Conservation (phyloP, 1,140 invertebrate genomes). For the Contarinia nasturtii region DNA sequence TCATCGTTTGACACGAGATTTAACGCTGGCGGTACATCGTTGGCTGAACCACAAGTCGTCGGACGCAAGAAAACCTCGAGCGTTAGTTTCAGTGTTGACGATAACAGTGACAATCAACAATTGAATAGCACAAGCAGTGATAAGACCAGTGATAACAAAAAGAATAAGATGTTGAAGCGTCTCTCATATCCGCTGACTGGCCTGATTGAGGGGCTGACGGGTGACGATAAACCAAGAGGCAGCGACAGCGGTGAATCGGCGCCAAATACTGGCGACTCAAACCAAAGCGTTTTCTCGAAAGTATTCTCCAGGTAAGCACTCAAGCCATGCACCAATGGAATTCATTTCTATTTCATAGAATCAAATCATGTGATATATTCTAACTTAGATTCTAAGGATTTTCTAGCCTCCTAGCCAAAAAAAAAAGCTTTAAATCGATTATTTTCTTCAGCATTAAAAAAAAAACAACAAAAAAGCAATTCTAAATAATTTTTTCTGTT, state of each 20-base stretch:
- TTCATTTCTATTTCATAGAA: too few relatives aligned
- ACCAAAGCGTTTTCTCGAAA: constrained; percentile 61
- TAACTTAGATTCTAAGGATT: too few relatives aligned
- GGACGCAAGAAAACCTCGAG: constrained; percentile 48
- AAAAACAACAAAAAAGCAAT: too few relatives aligned
- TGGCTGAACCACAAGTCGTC: constrained; percentile 10
- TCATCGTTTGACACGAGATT: constrained; percentile 12
- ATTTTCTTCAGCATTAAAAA: too few relatives aligned
- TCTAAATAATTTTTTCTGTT: too few relatives aligned
- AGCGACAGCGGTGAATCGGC: constrained; percentile 14
- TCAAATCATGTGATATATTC: too few relatives aligned
- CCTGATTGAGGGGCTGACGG: constrained; percentile 62
- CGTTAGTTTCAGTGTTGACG: constrained; percentile 53
- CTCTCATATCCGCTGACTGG: constrained; percentile 80
- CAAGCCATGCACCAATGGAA: background rate
- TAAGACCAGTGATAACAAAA: constrained; percentile 33
- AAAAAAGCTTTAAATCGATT: too few relatives aligned
- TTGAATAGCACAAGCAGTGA: constrained; percentile 25
- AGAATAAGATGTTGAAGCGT: constrained; percentile 72
- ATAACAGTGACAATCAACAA: constrained; percentile 23
- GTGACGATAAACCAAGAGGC: constrained; percentile 15
- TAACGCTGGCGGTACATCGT: constrained; percentile 10
- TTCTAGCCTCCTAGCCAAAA: too few relatives aligned
- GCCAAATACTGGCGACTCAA: constrained; percentile 27
- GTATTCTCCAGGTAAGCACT: constrained; percentile 63